A percentile compares a stretch with the other conserved stretches of the same genome.
Conservation (phyloP, 2,888 invertebrate genomes). For the Drosophila kambysellisi region DNA sequence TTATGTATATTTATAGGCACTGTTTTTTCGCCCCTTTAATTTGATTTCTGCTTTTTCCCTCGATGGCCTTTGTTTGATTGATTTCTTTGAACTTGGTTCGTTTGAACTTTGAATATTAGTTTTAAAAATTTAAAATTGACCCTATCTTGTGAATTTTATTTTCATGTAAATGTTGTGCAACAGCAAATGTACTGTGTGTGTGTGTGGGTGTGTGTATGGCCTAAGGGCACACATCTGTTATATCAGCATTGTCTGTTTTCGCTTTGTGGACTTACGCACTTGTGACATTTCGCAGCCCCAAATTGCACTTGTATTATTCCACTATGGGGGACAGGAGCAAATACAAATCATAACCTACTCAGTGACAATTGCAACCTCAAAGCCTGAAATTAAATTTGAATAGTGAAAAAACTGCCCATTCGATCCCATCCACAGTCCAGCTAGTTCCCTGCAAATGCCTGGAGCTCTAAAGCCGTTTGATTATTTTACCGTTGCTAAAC, state of each 20-base stretch:
- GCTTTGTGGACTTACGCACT: conserved; percentile 31
- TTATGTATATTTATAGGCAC: not conserved
- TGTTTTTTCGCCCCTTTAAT: not conserved
- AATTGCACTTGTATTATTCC: conserved; percentile 11
- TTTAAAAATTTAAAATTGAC: not conserved
- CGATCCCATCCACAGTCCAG: not conserved
- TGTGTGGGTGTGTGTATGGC: conserved; percentile 10
- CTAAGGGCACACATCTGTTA: conserved; percentile 16
- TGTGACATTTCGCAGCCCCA: conserved; percentile 25
- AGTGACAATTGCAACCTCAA: conserved; percentile 9
- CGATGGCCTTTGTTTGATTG: not conserved
- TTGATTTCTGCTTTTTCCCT: not conserved
- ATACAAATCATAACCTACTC: conserved; percentile 12
- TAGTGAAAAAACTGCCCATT: not conserved
- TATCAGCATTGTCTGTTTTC: conserved; percentile 12
- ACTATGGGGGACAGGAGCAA: conserved; percentile 25
- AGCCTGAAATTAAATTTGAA: conserved; percentile 6
- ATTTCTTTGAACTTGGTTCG: not conserved
- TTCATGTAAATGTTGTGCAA: not conserved
- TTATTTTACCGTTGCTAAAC: not conserved
- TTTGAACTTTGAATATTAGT: conserved; percentile 1
- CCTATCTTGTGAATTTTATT: not conserved
- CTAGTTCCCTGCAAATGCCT: not conserved
- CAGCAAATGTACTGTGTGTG: not conserved
- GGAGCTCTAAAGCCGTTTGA: not conserved